Base-by-base conservation (phyloP, 2,113 vertebrate genomes). In the Salminus brasiliensis region DNA sequence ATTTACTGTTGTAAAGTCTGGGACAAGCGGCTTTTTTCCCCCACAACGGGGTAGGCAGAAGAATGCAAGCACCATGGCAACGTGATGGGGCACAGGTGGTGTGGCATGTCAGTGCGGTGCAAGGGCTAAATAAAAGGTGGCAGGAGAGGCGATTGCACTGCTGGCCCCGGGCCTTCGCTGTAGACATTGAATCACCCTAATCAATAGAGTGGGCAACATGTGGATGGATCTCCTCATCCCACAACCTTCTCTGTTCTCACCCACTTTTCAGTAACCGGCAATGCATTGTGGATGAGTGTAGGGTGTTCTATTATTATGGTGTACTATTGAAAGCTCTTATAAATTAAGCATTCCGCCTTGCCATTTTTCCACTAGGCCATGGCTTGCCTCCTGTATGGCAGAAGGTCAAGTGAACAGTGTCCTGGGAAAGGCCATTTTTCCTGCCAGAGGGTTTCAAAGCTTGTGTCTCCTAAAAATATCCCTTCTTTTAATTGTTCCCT, bases 51-150 rank as follows among this genome's bases (percentile, higher is more conserved):
- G 25, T 11, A 13, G 59, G 67, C 53, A 73, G 36, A 65, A 71
- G 68, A 72, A 71, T 43, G 68, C 39, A 9, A 47, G 23, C 29
- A 0, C 72, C 72, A 67, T 74, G 63, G 52, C 79, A 74, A 68
- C 41, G 43, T 59, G 29, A 36, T 63, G 43, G 75, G 63, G 41
- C 70, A 78, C 81, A 74, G 70, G 81, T 83, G 81, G 75, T 30
- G 34, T 57, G 57, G 76, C 66, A 67, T 45, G 62, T 74, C 55
- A 21, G 36, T 29, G 32, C 30, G 39, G 32, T 21, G 60, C 23
- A 29, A n/a, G 39, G 41, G 52, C 63, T 82, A 78, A 78, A 82
- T 78, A 67, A 82, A 73, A 39, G 63, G 63, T 73, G 59, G 53
- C 81, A 74, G 75, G 41, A 62, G 41, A 73, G 63, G 69, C 65